Evolutionary conservation across 2,797 vertebrate genomes (phyloP), one percentile per base, ranked within the genome.

Genomic region (Coracias cyanogaster): DNA sequence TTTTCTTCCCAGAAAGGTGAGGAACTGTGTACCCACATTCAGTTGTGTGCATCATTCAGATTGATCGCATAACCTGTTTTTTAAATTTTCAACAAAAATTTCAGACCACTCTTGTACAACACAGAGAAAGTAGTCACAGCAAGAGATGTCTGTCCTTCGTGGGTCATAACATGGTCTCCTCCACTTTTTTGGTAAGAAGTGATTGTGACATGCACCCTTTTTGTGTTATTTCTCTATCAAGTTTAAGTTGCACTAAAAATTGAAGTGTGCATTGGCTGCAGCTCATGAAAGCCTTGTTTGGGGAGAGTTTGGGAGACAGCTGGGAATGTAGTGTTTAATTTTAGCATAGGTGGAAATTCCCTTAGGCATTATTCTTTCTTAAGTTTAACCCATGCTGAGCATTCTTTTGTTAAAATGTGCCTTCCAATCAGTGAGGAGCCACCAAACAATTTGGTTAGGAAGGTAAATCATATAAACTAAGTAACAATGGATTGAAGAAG

Each of bases 311-410:
- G 49, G 88, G 90, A 93, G 82, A 86, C 87, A 96, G 65, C 80
- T 93, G 76, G 78, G 92, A 92, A 93, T 89, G 76, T 41, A 66
- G 31, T 37, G 17, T 17, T 61, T 92, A 82, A 92, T 97, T 96
- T 94, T 92, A 94, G 80, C 51, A 69, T 61, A 96, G 77, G 89
- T 95, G 78, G 79, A 93, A 94, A 89, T 96, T 94, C 71, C 79
- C 86, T 46, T 62, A 78, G 84, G 73, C 73, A 16, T 89, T 92
- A 52, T 73, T 95, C 86, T 96, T 77, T 90, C 37, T 83, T 94
- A 65, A 43, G 74, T 86, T 90, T 93, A 88, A 65, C 49, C 29
- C 52, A 19, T 69, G 69, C 61, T 86, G 57, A 49, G 82, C 20
- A 18, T 93, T 91, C 67, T 71, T 13, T 64, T 71, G 22, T 71